phyloP scores from a whole-genome alignment of 1,140 invertebrate genomes.

The Telenomus remus region DNA sequence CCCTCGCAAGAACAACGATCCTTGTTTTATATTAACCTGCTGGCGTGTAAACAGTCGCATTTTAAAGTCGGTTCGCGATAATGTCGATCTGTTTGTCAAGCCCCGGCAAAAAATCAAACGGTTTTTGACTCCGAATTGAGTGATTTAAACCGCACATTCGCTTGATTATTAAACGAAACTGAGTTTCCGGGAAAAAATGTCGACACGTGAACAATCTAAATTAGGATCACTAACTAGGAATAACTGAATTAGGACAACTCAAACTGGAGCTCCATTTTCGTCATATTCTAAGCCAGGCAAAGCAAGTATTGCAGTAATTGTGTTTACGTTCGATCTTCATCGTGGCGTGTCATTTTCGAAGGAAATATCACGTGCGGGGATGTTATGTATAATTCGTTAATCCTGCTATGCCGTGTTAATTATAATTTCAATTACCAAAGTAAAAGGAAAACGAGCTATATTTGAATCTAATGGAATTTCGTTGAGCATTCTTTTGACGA shows the following conservation, averaged over 20 bases:
- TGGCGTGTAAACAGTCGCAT: constrained; percentile 45
- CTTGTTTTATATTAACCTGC: constrained; percentile 51
- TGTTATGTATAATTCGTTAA: constrained; percentile 16
- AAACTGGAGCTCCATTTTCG: too few species aligned
- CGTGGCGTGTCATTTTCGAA: constrained; percentile 16
- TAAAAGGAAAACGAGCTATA: constrained; percentile 1
- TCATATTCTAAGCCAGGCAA: constrained; percentile 18
- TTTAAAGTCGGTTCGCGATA: constrained; percentile 38
- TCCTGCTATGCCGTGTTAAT: constrained; percentile 12
- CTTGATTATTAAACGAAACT: too few species aligned
- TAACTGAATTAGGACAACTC: too few species aligned
- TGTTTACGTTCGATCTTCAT: constrained; percentile 41
- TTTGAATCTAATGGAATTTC: constrained; percentile 1
- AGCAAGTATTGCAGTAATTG: constrained; percentile 29
- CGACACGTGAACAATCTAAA: too few species aligned
- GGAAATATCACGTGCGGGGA: constrained; percentile 23
- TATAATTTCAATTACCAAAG: constrained; percentile 3
- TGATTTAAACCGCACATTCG: too few species aligned
- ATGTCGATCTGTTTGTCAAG: constrained; percentile 42
- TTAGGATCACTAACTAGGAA: too few species aligned
- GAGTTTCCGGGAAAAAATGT: too few species aligned
- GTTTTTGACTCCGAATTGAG: too few species aligned
- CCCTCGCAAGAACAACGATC: constrained; percentile 20
- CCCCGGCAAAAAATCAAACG: constrained; percentile 16
- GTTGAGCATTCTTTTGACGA: too few species aligned